These are phyloP conservation scores for Pristis pectinata DNA, from an alignment of 2,797 vertebrate species.

Conservation along the genomic window DNA sequence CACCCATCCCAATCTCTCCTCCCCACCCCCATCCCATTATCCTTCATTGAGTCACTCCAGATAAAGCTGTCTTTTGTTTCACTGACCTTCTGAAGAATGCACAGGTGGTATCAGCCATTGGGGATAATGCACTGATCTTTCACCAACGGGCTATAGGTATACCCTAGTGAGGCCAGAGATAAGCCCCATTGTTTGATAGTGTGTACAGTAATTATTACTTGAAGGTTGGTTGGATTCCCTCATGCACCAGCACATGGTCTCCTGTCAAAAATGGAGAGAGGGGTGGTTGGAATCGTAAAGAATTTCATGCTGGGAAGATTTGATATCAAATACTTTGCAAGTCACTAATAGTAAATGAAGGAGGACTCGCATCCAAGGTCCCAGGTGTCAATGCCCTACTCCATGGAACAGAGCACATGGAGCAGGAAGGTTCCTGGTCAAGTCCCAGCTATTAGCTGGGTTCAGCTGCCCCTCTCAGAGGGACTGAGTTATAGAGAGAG, in stretches of 20 bases:
- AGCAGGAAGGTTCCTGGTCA: neutral
- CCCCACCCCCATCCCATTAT: neutral
- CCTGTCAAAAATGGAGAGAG: neutral
- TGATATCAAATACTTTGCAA: neutral
- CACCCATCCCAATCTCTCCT: neutral
- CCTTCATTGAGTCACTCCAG: constrained; percentile 44
- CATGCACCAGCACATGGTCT: neutral
- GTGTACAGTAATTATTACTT: constrained; percentile 21
- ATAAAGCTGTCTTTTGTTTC: constrained; percentile 43
- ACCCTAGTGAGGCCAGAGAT: constrained; percentile 24
- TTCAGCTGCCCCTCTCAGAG: too few species aligned
- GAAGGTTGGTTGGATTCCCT: neutral
- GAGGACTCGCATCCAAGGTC: neutral
- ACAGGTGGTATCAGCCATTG: constrained; percentile 27
- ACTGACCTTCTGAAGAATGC: constrained; percentile 18
- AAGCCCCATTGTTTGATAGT: constrained; percentile 10
- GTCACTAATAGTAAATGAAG: neutral
- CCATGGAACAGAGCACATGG: neutral
- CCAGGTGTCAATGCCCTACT: neutral
- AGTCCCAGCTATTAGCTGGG: neutral
- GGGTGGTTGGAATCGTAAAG: neutral
- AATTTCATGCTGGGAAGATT: neutral
- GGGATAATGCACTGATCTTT: neutral
- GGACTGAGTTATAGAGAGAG: too few species aligned
- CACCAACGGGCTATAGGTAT: neutral